phyloP scores from a whole-genome alignment of 2,888 invertebrate species.

The Geotrupes spiniger region DNA sequence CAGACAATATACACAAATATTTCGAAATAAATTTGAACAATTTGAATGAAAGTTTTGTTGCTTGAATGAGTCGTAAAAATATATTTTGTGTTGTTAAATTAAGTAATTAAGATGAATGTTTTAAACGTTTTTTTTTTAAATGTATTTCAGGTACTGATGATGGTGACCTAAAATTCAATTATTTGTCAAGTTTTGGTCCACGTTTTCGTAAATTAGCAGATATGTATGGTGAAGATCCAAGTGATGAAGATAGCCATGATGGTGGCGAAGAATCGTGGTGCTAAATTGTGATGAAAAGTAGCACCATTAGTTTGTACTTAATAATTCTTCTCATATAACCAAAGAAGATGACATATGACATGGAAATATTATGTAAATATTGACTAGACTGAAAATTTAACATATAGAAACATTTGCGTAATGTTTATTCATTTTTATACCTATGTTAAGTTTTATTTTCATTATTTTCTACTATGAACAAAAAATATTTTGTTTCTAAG shows the following conservation, averaged over 20 bases:
- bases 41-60: too few species aligned
- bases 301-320: conserved; percentile 16
- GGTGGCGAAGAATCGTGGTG: conserved; percentile 83
- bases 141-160: conserved; percentile 71
- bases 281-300: conserved; percentile 49
- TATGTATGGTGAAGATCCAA: conserved; percentile 89
- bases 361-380: conserved; percentile 9
- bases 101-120: conserved; percentile 1
- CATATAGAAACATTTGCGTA: conserved; percentile 15
- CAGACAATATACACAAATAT: too few species aligned
- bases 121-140: conserved; percentile 4
- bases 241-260: conserved; percentile 76
- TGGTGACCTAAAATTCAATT: conserved; percentile 91
- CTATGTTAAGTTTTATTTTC: conserved; percentile 5
- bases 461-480: conserved; percentile 4
- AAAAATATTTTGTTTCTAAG: neutral
- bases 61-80: neutral
- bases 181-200: conserved; percentile 93
- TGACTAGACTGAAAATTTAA: conserved; percentile 14
- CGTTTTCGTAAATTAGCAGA: conserved; percentile 90
- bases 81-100: conserved; percentile 8
- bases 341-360: conserved; percentile 13
- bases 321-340: conserved; percentile 22
- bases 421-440: conserved; percentile 20
- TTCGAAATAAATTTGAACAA: too few species aligned